phyloP scores from a whole-genome alignment of 2,797 vertebrate species.

The Artibeus lituratus region DNA sequence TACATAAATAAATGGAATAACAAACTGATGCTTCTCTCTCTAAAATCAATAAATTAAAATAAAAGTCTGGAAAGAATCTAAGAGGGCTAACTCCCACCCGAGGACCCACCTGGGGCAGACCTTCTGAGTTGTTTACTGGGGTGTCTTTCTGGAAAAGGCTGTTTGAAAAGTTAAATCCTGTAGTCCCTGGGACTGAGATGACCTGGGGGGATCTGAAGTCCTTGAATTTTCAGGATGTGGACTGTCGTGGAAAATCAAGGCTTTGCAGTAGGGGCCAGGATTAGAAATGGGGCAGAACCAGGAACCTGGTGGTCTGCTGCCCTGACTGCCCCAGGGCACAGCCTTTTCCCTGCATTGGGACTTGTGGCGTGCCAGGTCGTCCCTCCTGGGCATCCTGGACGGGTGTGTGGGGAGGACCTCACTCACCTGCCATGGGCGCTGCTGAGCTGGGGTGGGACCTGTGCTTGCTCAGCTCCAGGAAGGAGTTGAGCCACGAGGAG shows the following conservation, averaged over 20 bases:
- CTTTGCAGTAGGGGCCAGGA: background rate
- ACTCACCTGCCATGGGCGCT: constrained; percentile 20
- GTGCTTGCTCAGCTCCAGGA: constrained; percentile 84
- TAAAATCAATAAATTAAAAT: background rate
- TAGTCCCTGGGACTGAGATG: background rate
- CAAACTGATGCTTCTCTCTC: background rate
- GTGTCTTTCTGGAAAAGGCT: background rate
- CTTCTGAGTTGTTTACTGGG: background rate
- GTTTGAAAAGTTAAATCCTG: background rate
- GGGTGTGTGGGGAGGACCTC: background rate
- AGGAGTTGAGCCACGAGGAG: constrained; percentile 90
- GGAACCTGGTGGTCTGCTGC: background rate
- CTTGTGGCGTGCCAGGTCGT: background rate
- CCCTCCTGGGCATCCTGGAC: background rate
- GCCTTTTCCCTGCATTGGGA: background rate
- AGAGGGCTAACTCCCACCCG: background rate
- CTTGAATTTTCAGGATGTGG: background rate
- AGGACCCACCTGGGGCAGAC: background rate
- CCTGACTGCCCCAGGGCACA: background rate
- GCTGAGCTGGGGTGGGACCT: background rate
- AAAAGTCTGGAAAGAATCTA: background rate
- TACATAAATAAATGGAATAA: background rate
- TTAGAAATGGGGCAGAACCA: background rate
- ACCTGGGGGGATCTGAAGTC: background rate
- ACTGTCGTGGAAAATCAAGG: background rate